phyloP scores from a whole-genome alignment of 1,140 invertebrate genomes.

The Ceratosolen solmsi region DNA sequence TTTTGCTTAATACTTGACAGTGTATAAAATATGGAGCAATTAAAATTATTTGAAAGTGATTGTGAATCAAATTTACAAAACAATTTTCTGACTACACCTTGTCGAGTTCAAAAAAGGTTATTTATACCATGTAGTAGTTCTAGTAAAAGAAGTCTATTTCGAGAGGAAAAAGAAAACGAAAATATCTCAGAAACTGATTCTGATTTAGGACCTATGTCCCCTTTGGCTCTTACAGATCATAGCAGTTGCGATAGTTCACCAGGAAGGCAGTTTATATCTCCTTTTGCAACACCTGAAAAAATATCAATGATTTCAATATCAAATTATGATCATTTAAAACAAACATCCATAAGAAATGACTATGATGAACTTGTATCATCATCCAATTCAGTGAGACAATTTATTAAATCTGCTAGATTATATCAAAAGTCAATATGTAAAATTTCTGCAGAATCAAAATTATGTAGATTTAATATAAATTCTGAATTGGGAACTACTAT shows the following conservation, averaged over 20 bases:
- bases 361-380: constrained; percentile 49
- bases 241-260: constrained; percentile 59
- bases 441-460: constrained; percentile 47
- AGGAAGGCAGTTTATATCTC: constrained; percentile 56
- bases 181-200: constrained; percentile 63
- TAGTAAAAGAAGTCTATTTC: constrained; percentile 62
- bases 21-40: constrained; percentile 41
- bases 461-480: constrained; percentile 26
- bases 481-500: constrained; percentile 13
- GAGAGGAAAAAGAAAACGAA: constrained; percentile 23
- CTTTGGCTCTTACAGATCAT: constrained; percentile 59
- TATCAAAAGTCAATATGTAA: constrained; percentile 54
- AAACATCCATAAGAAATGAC: constrained; percentile 17
- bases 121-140: constrained; percentile 53
- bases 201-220: constrained; percentile 66
- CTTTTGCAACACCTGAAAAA: constrained; percentile 57
- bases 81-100: constrained; percentile 56
- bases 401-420: constrained; percentile 54
- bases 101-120: constrained; percentile 57
- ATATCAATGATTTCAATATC: constrained; percentile 41
- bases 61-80: constrained; percentile 39
- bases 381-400: constrained; percentile 58
- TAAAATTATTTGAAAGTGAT: constrained; percentile 26
- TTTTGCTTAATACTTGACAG: background rate
- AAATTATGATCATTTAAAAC: constrained; percentile 56